Evolutionary conservation across 1,140 invertebrate species (phyloP), one percentile per base, ranked within the genome.

Genomic region (Polypedilum pembai): DNA sequence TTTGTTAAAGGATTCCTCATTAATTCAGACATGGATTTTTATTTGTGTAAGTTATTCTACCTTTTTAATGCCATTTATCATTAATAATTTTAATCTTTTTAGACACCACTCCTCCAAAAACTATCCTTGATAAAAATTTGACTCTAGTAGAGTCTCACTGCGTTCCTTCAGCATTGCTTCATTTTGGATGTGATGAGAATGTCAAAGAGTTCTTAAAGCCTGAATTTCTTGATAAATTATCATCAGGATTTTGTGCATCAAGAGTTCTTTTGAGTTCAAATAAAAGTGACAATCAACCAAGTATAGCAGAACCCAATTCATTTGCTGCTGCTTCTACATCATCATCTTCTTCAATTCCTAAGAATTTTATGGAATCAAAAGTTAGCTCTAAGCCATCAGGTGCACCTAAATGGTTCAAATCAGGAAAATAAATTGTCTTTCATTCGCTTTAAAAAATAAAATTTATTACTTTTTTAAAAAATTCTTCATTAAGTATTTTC

Each of bases 51-150:
- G 89, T 87, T 76, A 76, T 41, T 74, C 10, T 2, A 72, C 74
- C 75, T 73, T 75, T 75, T 17, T 76, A 76, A 66, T 74, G 21
- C 73, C 76, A 65, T 72, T 76, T 73, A 73, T 3, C 75, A 76
- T 77, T 75, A 74, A 33, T 33, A 33, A 3, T 33, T 77, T 77
- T 78, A 77, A 79, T 79, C n/a, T n/a, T 77, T 78, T 79, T 83
- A 92, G 91, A 90, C 84, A 89, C 88, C 73, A 87, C 91, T 21
- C 92, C 93, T 15, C 89, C 92, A 40, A 92, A 90, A 82, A 86
- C 84, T 76, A 83, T 87, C 73, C 80, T 93, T 20, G 80, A 86
- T 66, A 79, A 85, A 18, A 80, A 85, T 40, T 83, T 82, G 75
- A 86, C 85, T 41, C 82, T 93, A 66, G 78, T 90, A 56, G 89